Conservation (phyloP, 2,113 vertebrate species). For the Cephalopterus ornatus region DNA sequence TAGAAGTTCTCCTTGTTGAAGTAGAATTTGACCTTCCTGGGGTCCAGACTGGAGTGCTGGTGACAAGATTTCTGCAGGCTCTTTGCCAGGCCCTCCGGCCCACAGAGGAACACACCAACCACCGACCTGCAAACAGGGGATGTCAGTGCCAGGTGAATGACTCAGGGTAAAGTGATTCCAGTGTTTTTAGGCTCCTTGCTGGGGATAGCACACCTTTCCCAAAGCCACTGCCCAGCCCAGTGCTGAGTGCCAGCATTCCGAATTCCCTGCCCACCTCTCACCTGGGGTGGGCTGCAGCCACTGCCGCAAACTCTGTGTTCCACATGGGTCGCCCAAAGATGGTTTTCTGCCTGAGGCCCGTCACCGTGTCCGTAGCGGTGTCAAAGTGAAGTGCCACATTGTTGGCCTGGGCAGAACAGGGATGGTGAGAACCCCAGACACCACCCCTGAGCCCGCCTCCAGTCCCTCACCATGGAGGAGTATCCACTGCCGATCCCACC, state of each 20-base stretch:
- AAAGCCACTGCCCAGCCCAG: background rate
- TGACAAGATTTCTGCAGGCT: conserved; percentile 80
- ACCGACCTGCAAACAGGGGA: conserved; percentile 69
- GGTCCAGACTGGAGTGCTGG: conserved; percentile 86
- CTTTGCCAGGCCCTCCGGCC: conserved; percentile 76
- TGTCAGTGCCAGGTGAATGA: rapidly evolving
- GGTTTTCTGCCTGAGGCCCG: conserved; percentile 89
- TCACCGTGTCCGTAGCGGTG: conserved; percentile 79
- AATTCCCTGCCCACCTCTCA: conserved; percentile 52
- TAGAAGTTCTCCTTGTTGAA: conserved; percentile 96
- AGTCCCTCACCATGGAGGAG: background rate
- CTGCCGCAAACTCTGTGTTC: conserved; percentile 85
- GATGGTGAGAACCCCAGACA: background rate
- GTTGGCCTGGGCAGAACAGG: conserved; percentile 58
- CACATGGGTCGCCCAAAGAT: conserved; percentile 86
- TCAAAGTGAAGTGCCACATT: conserved; percentile 81
- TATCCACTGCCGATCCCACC: background rate
- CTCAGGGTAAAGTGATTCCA: background rate
- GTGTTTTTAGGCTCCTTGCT: background rate
- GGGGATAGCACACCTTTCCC: background rate
- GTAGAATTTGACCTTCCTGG: conserved; percentile 90
- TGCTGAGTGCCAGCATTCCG: rapidly evolving
- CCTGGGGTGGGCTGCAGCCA: conserved; percentile 84
- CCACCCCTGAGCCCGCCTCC: background rate
- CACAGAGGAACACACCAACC: conserved; percentile 89